Conservation (phyloP, 2,797 vertebrate species). For the Myotis vivesi region DNA sequence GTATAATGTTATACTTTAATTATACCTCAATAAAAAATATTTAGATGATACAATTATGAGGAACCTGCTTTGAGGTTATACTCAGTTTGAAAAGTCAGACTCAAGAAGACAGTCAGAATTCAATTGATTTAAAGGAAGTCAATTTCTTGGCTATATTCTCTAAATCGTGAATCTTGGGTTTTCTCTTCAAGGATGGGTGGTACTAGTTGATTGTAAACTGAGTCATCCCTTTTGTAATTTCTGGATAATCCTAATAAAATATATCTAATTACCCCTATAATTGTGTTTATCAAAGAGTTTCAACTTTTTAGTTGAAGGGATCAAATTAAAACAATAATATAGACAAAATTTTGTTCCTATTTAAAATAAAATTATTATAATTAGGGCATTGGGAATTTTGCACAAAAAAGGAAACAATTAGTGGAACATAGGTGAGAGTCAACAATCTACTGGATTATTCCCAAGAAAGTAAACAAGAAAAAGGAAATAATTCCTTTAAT, state of each 20-base stretch:
- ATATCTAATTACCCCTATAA: neutral
- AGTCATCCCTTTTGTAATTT: neutral
- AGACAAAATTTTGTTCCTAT: neutral
- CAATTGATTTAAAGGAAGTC: neutral
- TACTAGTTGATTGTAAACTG: neutral
- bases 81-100: neutral
- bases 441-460: neutral
- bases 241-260: slow-evolving; percentile 37
- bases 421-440: neutral
- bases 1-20: neutral
- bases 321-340: slow-evolving; percentile 55
- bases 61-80: neutral
- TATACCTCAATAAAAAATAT: slow-evolving; percentile 16
- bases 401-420: neutral
- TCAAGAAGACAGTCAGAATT: neutral
- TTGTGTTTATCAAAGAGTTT: slow-evolving; percentile 46
- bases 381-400: slow-evolving; percentile 24
- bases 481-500: neutral
- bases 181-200: neutral
- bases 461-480: neutral
- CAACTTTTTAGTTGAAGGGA: slow-evolving; percentile 47
- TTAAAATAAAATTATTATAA: slow-evolving; percentile 42
- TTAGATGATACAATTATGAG: neutral
- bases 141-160: neutral
- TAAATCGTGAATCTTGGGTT: neutral